These are phyloP conservation scores for Cnemophilus loriae DNA, from an alignment of 2,113 vertebrate species.

Conservation along the genomic window DNA sequence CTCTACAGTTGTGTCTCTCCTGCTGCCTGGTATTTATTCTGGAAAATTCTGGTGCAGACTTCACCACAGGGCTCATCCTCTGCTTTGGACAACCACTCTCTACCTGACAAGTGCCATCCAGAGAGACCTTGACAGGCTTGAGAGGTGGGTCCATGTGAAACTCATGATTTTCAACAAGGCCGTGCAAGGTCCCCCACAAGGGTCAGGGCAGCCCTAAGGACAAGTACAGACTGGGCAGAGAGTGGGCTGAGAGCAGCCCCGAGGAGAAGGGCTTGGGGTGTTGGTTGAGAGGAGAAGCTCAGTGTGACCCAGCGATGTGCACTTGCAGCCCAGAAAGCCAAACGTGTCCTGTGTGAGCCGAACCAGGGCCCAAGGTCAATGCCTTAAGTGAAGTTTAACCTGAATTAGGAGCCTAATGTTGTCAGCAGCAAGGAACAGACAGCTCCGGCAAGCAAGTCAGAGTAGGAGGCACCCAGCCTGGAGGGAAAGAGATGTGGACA, in stretches of 20 bases:
- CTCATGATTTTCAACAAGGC: not conserved
- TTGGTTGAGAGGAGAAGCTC: not conserved
- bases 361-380: not conserved
- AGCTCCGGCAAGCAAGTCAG: accelerated
- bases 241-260: not conserved
- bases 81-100: not conserved
- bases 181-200: not conserved
- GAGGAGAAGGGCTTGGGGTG: not conserved
- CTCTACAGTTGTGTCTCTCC: not conserved
- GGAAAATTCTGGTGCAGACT: not conserved
- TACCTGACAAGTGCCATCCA: not conserved
- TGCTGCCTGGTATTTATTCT: not conserved
- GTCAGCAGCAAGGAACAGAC: not conserved
- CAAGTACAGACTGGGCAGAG: not conserved
- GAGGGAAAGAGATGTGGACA: accelerated
- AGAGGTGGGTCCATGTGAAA: not conserved
- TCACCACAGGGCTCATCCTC: not conserved
- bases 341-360: not conserved
- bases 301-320: not conserved
- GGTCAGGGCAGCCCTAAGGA: not conserved
- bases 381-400: not conserved
- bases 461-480: not conserved
- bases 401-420: not conserved
- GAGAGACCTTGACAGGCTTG: not conserved
- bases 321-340: not conserved